Percentiles rank a stretch among this genome's conserved stretches.
phyloP scores from a whole-genome alignment of 2,113 vertebrate species.

The Syngnathus floridae region DNA sequence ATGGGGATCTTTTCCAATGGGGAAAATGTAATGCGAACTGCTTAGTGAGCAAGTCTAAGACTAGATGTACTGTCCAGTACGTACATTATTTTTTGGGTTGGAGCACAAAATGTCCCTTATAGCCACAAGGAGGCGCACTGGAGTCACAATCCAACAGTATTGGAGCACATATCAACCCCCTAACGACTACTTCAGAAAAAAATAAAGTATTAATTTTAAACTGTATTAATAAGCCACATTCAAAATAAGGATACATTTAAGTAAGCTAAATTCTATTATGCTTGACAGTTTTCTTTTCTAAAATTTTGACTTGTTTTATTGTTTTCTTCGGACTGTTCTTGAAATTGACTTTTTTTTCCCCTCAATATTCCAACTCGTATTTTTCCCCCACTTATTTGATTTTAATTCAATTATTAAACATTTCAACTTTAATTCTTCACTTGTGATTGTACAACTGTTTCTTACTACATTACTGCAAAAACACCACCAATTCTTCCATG shows the following conservation, averaged over 20 bases:
- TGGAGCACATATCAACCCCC: not conserved
- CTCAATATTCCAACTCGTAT: not conserved
- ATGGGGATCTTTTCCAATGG: slow-evolving; percentile 44
- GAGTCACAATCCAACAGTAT: slow-evolving; percentile 13
- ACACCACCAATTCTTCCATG: slow-evolving; percentile 37
- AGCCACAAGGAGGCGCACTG: slow-evolving; percentile 50
- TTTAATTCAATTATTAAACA: not conserved
- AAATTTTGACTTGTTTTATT: not conserved
- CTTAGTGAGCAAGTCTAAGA: slow-evolving; percentile 34
- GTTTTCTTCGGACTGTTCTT: not conserved
- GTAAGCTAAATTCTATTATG: no score
- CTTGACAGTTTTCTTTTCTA: not conserved
- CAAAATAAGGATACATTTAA: not conserved
- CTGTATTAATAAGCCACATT: not conserved
- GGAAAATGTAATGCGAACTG: slow-evolving; percentile 33
- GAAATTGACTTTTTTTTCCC: not conserved
- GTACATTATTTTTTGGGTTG: slow-evolving; percentile 10
- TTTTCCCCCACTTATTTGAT: not conserved
- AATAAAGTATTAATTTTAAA: not conserved
- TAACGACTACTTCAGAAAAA: not conserved
- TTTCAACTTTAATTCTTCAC: not conserved
- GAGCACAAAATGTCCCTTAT: not conserved
- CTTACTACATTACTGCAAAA: slow-evolving; percentile 20
- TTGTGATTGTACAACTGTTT: not conserved
- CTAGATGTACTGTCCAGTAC: slow-evolving; percentile 10